Evolutionary conservation across 2,888 invertebrate species (phyloP).

Genomic region (Drosophila neutralis): DNA sequence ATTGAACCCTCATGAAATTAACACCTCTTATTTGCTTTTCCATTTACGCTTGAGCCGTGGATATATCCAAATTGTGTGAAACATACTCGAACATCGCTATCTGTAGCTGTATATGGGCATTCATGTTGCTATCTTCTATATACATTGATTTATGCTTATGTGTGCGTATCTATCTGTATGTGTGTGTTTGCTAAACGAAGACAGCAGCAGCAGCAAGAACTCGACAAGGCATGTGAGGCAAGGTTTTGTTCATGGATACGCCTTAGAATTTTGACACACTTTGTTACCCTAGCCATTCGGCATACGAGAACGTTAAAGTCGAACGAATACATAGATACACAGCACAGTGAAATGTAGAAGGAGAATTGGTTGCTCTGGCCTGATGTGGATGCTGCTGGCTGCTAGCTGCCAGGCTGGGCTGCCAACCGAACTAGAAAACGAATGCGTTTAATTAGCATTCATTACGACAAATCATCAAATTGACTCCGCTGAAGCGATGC

Average conservation of each 20-base stretch:
- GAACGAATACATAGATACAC: conserved; percentile 39
- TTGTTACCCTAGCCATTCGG: conserved; percentile 44
- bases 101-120: conserved; percentile 42
- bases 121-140: conserved; percentile 38
- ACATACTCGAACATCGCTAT: conserved; percentile 38
- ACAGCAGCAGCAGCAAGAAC: conserved; percentile 1
- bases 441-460: conserved; percentile 81
- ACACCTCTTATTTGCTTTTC: conserved; percentile 81
- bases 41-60: conserved; percentile 70
- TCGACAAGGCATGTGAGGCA: conserved; percentile 35
- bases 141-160: conserved; percentile 10
- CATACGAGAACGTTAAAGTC: conserved; percentile 23
- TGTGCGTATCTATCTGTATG: conserved; percentile 17
- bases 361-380: conserved; percentile 35
- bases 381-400: conserved; percentile 35
- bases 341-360: conserved; percentile 2
- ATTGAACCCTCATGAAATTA: conserved; percentile 84
- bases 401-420: conserved; percentile 34
- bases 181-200: conserved; percentile 30
- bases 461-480: conserved; percentile 81
- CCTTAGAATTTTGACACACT: conserved; percentile 79
- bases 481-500: conserved; percentile 59
- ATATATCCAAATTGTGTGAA: conserved; percentile 71
- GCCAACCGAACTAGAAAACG: conserved; percentile 78
- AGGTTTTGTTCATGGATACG: conserved; percentile 64